Conservation (phyloP, 1,140 invertebrate genomes). For the Sesamia nonagrioides region DNA sequence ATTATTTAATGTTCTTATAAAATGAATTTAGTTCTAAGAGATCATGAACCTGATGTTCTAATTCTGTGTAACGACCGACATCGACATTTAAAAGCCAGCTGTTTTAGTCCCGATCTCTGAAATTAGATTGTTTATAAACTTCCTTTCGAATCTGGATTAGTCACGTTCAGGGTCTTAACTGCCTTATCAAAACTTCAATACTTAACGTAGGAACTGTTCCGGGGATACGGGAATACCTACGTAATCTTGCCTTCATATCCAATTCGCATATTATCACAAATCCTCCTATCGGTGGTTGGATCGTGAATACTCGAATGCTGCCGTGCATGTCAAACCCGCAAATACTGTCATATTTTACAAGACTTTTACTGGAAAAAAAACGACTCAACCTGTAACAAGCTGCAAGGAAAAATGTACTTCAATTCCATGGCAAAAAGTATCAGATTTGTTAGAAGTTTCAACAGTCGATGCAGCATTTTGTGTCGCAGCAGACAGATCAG, state of each 20-base stretch:
- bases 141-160: conserved; percentile 59
- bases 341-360: conserved; percentile 71
- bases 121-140: conserved; percentile 73
- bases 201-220: conserved; percentile 60
- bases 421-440: background rate
- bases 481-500: conserved; percentile 51
- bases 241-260: conserved; percentile 66
- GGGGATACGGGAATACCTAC: conserved; percentile 54
- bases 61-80: conserved; percentile 43
- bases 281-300: conserved; percentile 67
- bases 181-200: conserved; percentile 74
- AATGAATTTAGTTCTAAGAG: background rate
- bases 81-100: conserved; percentile 58
- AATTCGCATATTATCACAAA: conserved; percentile 72
- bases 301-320: conserved; percentile 58
- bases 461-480: conserved; percentile 2
- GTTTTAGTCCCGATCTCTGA: conserved; percentile 62
- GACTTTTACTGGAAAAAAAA: conserved; percentile 35
- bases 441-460: background rate
- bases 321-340: conserved; percentile 65
- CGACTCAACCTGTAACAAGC: background rate
- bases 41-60: conserved; percentile 4
- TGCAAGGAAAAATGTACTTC: conserved; percentile 1
- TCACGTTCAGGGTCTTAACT: conserved; percentile 48
- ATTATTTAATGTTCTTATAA: background rate